These are phyloP conservation scores for Limosa lapponica DNA, from an alignment of 2,797 vertebrate species.

Conservation along the genomic window DNA sequence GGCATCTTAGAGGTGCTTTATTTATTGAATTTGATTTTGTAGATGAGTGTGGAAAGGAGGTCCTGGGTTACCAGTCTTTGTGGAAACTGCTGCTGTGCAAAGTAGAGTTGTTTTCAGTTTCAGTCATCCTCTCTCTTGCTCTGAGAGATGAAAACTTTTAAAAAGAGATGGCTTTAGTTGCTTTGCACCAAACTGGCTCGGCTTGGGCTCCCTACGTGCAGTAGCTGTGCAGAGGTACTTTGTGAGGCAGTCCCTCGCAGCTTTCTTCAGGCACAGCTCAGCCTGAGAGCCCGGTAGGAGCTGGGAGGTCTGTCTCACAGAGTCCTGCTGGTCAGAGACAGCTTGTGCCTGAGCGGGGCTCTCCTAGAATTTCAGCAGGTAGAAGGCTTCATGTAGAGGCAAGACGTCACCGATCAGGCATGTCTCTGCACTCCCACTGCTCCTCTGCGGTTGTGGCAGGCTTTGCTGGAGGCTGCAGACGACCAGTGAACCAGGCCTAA, in stretches of 20 bases:
- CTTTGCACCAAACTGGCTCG: not conserved
- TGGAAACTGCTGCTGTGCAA: not conserved
- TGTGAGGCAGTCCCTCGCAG: not conserved
- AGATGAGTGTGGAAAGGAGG: not conserved
- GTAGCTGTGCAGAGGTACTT: not conserved
- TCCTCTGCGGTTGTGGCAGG: not conserved
- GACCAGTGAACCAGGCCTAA: not conserved
- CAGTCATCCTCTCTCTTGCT: not conserved
- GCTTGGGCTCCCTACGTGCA: accelerated
- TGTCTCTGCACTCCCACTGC: not conserved
- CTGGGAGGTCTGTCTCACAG: not conserved
- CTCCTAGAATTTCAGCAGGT: not conserved
- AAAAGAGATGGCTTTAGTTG: not conserved
- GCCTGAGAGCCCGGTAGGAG: accelerated
- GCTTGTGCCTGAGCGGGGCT: not conserved
- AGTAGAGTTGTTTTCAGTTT: not conserved
- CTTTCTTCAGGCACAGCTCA: not conserved
- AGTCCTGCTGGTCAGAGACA: accelerated
- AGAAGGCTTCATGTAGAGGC: not conserved
- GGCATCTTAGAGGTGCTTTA: not conserved
- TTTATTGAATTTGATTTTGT: not conserved
- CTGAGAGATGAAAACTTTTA: not conserved
- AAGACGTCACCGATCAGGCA: not conserved
- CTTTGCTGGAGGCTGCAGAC: not conserved
- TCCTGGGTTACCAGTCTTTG: not conserved